These are phyloP conservation scores for Drosophila differens DNA, from an alignment of 2,888 invertebrate species.

Conservation along the genomic window DNA sequence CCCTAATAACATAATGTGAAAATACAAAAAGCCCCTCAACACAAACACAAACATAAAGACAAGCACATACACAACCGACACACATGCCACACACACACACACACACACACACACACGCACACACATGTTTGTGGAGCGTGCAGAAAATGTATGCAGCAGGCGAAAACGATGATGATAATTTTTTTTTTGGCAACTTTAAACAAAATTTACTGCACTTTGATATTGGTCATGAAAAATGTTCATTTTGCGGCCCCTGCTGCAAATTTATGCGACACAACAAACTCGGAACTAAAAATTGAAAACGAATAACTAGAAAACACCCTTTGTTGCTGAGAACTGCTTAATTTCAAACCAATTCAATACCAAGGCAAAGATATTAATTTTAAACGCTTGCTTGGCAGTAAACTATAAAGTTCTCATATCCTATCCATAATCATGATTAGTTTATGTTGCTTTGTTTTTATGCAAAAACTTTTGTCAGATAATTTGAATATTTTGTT, in stretches of 20 bases:
- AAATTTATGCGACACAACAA: constrained; percentile 63
- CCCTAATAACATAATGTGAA: constrained; percentile 62
- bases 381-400: background rate
- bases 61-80: constrained; percentile 3
- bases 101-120: background rate
- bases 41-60: constrained; percentile 4
- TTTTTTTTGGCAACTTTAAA: constrained; percentile 68
- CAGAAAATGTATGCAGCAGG: constrained; percentile 58
- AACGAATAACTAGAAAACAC: constrained; percentile 8
- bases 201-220: constrained; percentile 77
- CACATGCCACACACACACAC: background rate
- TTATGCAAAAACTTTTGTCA: background rate
- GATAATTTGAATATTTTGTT: background rate
- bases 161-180: constrained; percentile 24
- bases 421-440: background rate
- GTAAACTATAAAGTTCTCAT: background rate
- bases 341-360: background rate
- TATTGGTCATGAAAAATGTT: constrained; percentile 73
- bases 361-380: background rate
- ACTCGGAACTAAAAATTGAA: constrained; percentile 19
- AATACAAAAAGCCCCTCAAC: constrained; percentile 12
- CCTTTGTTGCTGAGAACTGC: background rate
- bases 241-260: constrained; percentile 51
- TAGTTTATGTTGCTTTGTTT: background rate
- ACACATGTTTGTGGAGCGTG: constrained; percentile 14